These are phyloP conservation scores for Blastomussa wellsi DNA, from an alignment of 92 coral and sea anemone species.

Conservation along the genomic window DNA sequence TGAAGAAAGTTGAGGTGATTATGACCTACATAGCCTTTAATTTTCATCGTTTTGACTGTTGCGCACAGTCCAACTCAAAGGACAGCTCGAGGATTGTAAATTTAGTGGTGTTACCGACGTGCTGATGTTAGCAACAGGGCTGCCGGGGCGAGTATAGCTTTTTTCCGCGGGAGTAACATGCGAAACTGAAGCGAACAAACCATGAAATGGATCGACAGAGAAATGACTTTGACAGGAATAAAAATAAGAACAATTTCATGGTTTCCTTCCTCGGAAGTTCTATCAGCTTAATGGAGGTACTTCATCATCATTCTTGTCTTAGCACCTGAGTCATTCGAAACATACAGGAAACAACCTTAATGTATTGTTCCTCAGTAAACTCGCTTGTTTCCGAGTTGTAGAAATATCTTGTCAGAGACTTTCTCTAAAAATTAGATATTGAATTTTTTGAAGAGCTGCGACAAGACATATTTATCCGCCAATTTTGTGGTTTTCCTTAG, in stretches of 20 bases:
- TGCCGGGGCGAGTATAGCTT: neutral
- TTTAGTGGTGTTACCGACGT: neutral
- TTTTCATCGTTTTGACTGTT: neutral
- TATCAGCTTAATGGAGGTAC: slow-evolving; percentile 9
- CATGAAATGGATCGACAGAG: neutral
- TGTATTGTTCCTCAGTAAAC: slow-evolving; percentile 4
- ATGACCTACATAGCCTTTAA: neutral
- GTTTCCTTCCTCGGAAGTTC: slow-evolving; percentile 15
- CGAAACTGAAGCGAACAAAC: neutral
- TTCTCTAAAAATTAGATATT: slow-evolving; percentile 1
- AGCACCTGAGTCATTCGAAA: slow-evolving; percentile 18
- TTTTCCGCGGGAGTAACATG: neutral
- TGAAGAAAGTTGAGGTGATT: neutral
- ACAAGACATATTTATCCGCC: slow-evolving; percentile 5
- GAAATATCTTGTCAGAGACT: neutral
- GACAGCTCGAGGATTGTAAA: neutral
- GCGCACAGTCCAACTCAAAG: neutral
- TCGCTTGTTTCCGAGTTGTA: neutral
- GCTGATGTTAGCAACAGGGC: neutral
- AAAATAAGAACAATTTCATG: neutral
- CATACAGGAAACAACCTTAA: neutral
- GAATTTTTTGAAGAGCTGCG: slow-evolving; percentile 12
- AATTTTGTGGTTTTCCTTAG: slow-evolving; percentile 20
- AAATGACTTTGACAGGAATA: slow-evolving; percentile 7
- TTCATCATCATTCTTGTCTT: neutral